Conservation (phyloP, 2,113 vertebrate species). For the Alces alces region DNA sequence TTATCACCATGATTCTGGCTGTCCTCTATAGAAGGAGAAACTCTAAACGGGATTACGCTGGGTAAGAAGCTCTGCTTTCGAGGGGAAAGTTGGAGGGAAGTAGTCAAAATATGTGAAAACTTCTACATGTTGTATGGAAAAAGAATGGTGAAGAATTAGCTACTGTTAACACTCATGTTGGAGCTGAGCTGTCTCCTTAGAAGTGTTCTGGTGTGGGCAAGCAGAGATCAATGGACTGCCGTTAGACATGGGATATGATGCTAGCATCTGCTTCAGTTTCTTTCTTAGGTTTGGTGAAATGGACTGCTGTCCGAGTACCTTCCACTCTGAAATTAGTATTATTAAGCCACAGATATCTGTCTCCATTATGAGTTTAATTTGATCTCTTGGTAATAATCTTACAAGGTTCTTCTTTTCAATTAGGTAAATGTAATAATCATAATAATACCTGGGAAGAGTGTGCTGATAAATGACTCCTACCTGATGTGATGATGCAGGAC, state of each 20-base stretch:
- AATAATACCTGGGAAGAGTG: not conserved
- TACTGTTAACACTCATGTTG: fast-evolving
- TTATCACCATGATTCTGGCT: constrained; percentile 84
- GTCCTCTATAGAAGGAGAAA: constrained; percentile 85
- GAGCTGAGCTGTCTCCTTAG: not conserved
- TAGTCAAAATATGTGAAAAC: not conserved
- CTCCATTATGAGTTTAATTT: not conserved
- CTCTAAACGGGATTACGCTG: constrained; percentile 87
- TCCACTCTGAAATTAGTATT: not conserved
- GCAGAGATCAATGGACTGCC: not conserved
- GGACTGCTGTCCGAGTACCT: not conserved
- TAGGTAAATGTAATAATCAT: not conserved
- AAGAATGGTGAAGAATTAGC: not conserved
- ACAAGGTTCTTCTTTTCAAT: not conserved
- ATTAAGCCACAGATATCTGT: not conserved
- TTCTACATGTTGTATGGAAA: not conserved
- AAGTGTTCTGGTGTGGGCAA: not conserved
- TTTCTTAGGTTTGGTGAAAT: not conserved
- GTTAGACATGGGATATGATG: fast-evolving
- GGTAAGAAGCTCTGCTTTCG: constrained; percentile 80
- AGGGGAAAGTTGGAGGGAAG: not conserved
- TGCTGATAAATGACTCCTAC: not conserved
- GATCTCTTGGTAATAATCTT: not conserved
- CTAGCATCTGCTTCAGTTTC: too few relatives aligned
- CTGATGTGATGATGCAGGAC: not conserved